These are phyloP conservation scores for Xanthorhoe spadicearia DNA, from an alignment of 2,888 invertebrate species.

Conservation along the genomic window DNA sequence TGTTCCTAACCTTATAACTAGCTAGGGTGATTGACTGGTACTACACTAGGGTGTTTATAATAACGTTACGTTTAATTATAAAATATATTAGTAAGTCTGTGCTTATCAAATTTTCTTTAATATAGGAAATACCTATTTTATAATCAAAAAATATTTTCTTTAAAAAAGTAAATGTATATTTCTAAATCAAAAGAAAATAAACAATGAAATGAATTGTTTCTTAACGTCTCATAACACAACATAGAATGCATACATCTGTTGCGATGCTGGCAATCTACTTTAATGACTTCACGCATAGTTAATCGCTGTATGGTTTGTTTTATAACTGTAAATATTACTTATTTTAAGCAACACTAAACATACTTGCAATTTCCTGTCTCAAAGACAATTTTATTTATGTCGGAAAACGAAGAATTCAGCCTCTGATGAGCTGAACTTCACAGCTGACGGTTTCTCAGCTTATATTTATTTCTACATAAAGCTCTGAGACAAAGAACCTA, in stretches of 20 bases:
- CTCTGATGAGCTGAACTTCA: constrained; percentile 7
- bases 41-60: too few relatives aligned
- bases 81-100: too few relatives aligned
- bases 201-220: not conserved
- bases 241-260: constrained; percentile 15
- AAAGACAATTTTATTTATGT: not conserved
- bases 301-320: constrained; percentile 18
- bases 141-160: too few relatives aligned
- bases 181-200: constrained; percentile 3
- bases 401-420: not conserved
- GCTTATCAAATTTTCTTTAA: too few relatives aligned
- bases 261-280: constrained; percentile 17
- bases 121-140: too few relatives aligned
- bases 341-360: not conserved
- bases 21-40: constrained; percentile 14
- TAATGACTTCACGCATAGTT: constrained; percentile 27
- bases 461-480: constrained; percentile 15
- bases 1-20: constrained; percentile 8
- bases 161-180: too few relatives aligned
- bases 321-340: not conserved
- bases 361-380: not conserved
- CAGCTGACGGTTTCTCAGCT: constrained; percentile 2
- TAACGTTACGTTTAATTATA: not conserved
- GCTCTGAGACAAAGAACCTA: constrained; percentile 23
- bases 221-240: not conserved